phyloP scores from a whole-genome alignment of 2,888 invertebrate species.

The Alloplasta piceator region DNA sequence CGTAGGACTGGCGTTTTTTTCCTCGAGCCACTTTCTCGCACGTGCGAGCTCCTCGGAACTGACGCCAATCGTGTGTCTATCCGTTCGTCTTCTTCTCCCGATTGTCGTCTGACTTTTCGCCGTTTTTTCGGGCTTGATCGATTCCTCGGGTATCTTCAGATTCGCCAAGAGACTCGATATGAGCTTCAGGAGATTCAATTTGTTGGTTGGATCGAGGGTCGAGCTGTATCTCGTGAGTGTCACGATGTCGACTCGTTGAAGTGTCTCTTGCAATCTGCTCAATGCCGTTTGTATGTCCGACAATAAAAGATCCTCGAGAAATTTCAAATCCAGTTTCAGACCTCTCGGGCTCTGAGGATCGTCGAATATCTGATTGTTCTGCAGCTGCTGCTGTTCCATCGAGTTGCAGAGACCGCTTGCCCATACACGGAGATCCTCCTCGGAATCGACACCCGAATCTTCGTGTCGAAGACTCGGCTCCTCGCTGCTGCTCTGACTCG shows the following conservation, averaged over 20 bases:
- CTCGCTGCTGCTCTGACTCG: conserved; percentile 69
- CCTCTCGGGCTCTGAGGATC: conserved; percentile 44
- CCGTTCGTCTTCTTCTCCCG: conserved; percentile 85
- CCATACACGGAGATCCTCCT: conserved; percentile 87
- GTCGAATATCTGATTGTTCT: neutral
- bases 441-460: conserved; percentile 89
- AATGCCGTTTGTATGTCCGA: conserved; percentile 92
- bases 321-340: conserved; percentile 81
- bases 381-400: conserved; percentile 63
- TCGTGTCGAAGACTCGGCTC: conserved; percentile 78
- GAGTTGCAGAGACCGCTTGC: conserved; percentile 70
- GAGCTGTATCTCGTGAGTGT: conserved; percentile 84
- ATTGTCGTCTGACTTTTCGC: conserved; percentile 70
- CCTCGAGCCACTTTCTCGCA: conserved; percentile 90
- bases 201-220: conserved; percentile 84
- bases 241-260: conserved; percentile 84
- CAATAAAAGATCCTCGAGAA: conserved; percentile 86
- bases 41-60: conserved; percentile 92
- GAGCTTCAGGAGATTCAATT: conserved; percentile 87
- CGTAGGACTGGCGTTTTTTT: conserved; percentile 77
- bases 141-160: conserved; percentile 79
- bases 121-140: conserved; percentile 81
- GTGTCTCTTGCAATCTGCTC: conserved; percentile 89
- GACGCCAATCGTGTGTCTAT: conserved; percentile 93
- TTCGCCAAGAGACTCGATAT: conserved; percentile 89